Evolutionary conservation across 92 coral and sea anemone species (phyloP).

Genomic region (Metridium senile): DNA sequence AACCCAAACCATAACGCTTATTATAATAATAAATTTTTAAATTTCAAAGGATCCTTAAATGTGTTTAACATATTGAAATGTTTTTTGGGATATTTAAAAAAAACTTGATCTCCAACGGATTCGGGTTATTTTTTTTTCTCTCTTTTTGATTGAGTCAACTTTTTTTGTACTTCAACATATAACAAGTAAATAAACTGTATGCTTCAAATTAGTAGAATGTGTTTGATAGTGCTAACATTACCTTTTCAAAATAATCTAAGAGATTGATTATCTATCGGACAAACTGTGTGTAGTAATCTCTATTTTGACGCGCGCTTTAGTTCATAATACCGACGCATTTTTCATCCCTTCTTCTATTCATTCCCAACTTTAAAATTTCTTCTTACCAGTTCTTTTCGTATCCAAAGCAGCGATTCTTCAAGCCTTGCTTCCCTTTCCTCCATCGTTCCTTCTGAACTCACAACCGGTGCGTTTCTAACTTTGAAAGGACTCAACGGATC

Average conservation of each 20-base stretch:
- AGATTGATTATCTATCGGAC: not conserved
- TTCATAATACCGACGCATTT: not conserved
- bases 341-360: not conserved
- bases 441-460: slow-evolving; percentile 80
- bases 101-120: not conserved
- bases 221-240: not conserved
- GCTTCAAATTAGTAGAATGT: not conserved
- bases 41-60: slow-evolving; percentile 12
- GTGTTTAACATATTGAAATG: slow-evolving; percentile 16
- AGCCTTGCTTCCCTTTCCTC: slow-evolving; percentile 83
- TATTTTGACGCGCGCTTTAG: slow-evolving; percentile 4
- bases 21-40: slow-evolving; percentile 15
- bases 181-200: not conserved
- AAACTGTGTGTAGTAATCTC: not conserved
- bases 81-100: not conserved
- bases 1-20: slow-evolving; percentile 4
- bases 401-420: slow-evolving; percentile 87
- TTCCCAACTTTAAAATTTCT: not conserved
- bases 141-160: not conserved
- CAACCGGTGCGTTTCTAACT: slow-evolving; percentile 59
- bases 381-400: slow-evolving; percentile 90
- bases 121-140: not conserved
- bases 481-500: slow-evolving; percentile 17
- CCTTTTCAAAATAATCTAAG: not conserved
- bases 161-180: not conserved